Percentiles rank a stretch among this genome's conserved stretches.
These are phyloP conservation scores for Pseudorasbora parva DNA, from an alignment of 2,113 vertebrate species.

Conservation along the genomic window DNA sequence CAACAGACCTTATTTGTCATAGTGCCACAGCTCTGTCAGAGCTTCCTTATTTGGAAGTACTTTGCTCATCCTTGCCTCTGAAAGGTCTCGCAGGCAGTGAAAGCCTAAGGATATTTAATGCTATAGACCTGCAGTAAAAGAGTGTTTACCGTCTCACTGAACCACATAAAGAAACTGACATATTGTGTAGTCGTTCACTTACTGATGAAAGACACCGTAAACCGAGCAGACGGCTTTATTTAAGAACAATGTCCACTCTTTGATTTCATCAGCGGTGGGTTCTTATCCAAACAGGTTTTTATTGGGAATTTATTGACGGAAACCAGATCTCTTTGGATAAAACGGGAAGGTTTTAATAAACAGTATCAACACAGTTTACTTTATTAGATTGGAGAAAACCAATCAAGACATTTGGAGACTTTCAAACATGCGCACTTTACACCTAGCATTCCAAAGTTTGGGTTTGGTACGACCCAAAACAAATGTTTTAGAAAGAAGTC, in stretches of 20 bases:
- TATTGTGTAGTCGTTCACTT: not conserved
- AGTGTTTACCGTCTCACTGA: conserved; percentile 2
- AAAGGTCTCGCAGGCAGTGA: conserved; percentile 18
- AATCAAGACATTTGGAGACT: not conserved
- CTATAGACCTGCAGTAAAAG: conserved; percentile 22
- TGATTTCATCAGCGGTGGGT: not conserved
- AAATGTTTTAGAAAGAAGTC: not conserved
- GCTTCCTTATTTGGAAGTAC: conserved; percentile 57
- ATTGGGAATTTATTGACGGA: conserved; percentile 17
- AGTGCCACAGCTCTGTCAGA: conserved; percentile 40
- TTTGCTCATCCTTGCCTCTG: conserved; percentile 44
- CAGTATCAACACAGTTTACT: not conserved
- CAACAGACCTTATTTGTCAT: conserved; percentile 28
- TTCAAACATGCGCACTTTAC: not conserved
- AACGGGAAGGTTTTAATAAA: not conserved
- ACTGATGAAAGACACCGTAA: not conserved
- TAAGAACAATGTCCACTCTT: not conserved
- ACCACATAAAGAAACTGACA: not conserved
- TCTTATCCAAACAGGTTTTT: not conserved
- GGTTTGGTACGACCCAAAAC: too few relatives aligned
- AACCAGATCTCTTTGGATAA: not conserved
- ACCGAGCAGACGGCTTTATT: not conserved
- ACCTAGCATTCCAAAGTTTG: not conserved
- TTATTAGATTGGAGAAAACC: not conserved
- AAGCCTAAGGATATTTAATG: conserved; percentile 13